phyloP scores from a whole-genome alignment of 92 coral and sea anemone genomes.

The Heteractis magnifica region DNA sequence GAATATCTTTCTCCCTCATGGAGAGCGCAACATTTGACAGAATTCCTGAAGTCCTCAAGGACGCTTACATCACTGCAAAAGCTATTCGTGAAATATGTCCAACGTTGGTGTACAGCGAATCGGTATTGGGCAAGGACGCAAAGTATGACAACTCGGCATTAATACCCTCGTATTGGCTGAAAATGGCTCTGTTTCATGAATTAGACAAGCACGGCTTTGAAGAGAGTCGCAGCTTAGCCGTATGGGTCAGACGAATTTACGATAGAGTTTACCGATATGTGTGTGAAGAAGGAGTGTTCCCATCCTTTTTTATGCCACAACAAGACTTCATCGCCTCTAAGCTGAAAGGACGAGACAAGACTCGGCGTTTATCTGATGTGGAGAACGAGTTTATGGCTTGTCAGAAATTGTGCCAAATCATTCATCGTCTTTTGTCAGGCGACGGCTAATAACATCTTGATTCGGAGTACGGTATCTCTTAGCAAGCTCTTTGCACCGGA shows the following conservation, averaged over 20 bases:
- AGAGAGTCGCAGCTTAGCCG: constrained; percentile 35
- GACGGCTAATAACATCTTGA: too few relatives aligned
- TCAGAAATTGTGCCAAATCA: constrained; percentile 40
- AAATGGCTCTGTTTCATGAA: constrained; percentile 50
- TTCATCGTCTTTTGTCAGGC: background rate
- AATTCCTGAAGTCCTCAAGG: constrained; percentile 47
- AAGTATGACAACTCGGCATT: constrained; percentile 11
- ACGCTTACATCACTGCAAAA: constrained; percentile 48
- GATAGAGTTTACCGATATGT: too few relatives aligned
- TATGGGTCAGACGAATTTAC: constrained; percentile 46
- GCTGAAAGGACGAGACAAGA: constrained; percentile 32
- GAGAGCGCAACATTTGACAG: constrained; percentile 39
- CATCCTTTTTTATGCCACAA: too few relatives aligned
- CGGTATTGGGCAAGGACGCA: constrained; percentile 6
- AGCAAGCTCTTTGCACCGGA: too few relatives aligned
- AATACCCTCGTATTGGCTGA: constrained; percentile 48
- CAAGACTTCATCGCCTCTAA: too few relatives aligned
- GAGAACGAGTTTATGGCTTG: constrained; percentile 33
- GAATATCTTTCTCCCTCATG: background rate
- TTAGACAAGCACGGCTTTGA: constrained; percentile 34
- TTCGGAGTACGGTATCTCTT: too few relatives aligned
- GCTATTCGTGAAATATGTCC: constrained; percentile 35
- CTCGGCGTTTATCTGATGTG: background rate
- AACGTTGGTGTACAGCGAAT: too few relatives aligned
- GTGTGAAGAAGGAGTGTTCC: too few relatives aligned